Evolutionary conservation across 1,140 invertebrate genomes (phyloP).

Genomic region (Hyles vespertilio): DNA sequence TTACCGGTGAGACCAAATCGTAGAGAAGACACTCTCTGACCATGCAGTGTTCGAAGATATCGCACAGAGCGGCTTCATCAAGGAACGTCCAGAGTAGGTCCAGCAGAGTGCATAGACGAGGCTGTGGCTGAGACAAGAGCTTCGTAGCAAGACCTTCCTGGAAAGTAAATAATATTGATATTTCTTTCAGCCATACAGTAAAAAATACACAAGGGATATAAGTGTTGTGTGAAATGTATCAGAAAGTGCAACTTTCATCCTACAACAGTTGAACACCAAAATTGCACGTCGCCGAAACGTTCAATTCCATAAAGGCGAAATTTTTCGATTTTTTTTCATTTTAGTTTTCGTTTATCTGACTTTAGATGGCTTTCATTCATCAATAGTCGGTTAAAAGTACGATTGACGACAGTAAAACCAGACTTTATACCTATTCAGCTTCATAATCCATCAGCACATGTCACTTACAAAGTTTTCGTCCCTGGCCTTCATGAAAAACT

Average conservation of each 20-base stretch:
- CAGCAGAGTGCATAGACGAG: constrained; percentile 45
- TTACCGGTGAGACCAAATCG: constrained; percentile 60
- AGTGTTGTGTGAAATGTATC: no score
- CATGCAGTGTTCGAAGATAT: constrained; percentile 62
- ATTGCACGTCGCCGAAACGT: no score
- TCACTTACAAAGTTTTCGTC: constrained; percentile 55
- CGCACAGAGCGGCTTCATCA: constrained; percentile 59
- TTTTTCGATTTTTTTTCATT: no score
- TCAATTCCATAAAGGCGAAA: no score
- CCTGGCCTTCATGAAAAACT: constrained; percentile 41
- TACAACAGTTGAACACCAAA: no score
- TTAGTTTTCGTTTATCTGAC: no score
- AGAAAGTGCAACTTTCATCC: no score
- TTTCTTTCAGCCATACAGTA: not conserved
- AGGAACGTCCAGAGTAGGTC: constrained; percentile 65
- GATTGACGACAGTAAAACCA: no score
- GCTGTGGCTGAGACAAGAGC: constrained; percentile 44
- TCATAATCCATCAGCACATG: no score
- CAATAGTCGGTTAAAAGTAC: no score
- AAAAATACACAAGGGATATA: no score
- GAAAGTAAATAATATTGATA: constrained; percentile 3
- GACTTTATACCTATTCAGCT: not conserved
- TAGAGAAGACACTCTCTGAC: constrained; percentile 61
- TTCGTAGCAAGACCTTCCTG: constrained; percentile 42
- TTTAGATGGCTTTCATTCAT: no score